Conservation (phyloP, 2,797 vertebrate genomes). For the Graptemys geographica region DNA sequence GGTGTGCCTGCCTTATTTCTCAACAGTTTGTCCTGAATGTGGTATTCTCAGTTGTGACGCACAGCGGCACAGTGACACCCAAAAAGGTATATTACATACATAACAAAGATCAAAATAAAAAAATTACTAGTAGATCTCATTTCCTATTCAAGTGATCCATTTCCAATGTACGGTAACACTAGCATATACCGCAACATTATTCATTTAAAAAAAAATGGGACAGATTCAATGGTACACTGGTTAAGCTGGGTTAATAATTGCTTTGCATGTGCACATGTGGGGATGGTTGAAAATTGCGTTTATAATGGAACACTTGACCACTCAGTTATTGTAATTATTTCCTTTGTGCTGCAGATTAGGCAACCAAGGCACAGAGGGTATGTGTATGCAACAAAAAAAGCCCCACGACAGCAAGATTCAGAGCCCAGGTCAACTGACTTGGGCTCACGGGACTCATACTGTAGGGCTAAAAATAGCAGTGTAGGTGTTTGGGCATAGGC, state of each 20-base stretch:
- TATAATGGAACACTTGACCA: not conserved
- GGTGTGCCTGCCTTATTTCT: too few relatives aligned
- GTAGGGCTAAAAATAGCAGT: not conserved
- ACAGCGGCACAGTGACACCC: too few relatives aligned
- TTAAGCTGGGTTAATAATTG: not conserved
- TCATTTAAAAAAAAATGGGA: not conserved
- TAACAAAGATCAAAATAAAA: not conserved
- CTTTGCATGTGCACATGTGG: not conserved
- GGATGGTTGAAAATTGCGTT: not conserved
- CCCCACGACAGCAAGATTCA: not conserved
- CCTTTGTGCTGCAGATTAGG: not conserved
- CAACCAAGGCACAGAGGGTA: not conserved
- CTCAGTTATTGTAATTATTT: not conserved
- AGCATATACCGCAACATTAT: not conserved
- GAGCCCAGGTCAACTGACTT: not conserved
- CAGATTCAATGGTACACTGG: not conserved
- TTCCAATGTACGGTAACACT: not conserved
- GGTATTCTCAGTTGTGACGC: too few relatives aligned
- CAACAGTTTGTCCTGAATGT: too few relatives aligned
- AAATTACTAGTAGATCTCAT: not conserved
- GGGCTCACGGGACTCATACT: not conserved
- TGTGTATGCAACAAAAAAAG: not conserved
- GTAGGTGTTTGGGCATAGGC: rapidly evolving
- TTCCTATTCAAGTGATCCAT: not conserved
- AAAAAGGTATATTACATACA: not conserved